Evolutionary conservation across 2,797 vertebrate species (phyloP), one percentile per base, ranked within the genome.

Genomic region (Alectoris magna): DNA sequence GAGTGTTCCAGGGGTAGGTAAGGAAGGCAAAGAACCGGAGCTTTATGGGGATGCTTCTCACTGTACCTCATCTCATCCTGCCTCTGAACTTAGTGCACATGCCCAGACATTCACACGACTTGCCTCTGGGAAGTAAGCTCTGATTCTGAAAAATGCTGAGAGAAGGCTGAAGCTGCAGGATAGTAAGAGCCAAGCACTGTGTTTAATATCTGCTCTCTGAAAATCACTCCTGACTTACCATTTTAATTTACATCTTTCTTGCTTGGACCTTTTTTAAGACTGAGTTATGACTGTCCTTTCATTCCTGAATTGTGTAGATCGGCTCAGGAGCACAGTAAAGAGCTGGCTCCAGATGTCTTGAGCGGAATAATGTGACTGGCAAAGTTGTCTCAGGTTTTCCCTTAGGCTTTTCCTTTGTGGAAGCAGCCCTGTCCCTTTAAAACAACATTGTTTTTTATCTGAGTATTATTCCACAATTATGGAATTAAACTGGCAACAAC

Each of bases 41-140:
- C 14, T 34, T 84, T 66, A 48, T 34, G 22, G 71, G 38, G 29
- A 14, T 70, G 22, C 16, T 85, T 26, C 11, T 51, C 2, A 5
- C 1, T 4, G 67, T 48, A 58, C 29, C 62, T 79, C 23, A 4
- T 26, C 29, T 59, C 60, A 27, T 67, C 60, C 64, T 49, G 17
- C 15, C 51, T 36, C 48, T 46, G 26, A 48, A n/a, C 10, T 31
- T 43, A 67, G 56, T 75, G 60, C 68, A 68, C 14, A n/a, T 1
- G 1, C 23, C 49, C 26, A 3, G 23, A 29, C 1, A 0, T 26
- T 36, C 29, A 10, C 10, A 5, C 68, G n/a, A 18, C 26, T 51
- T 38, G n/a, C 10, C 72, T 36, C 53, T 4, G 6, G 36, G 36
- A 64, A 56, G 14, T 5, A 39, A 43, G 0, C 22, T 36, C 17